Conservation (phyloP, 1,140 invertebrate species). For the Papilio polyxenes region DNA sequence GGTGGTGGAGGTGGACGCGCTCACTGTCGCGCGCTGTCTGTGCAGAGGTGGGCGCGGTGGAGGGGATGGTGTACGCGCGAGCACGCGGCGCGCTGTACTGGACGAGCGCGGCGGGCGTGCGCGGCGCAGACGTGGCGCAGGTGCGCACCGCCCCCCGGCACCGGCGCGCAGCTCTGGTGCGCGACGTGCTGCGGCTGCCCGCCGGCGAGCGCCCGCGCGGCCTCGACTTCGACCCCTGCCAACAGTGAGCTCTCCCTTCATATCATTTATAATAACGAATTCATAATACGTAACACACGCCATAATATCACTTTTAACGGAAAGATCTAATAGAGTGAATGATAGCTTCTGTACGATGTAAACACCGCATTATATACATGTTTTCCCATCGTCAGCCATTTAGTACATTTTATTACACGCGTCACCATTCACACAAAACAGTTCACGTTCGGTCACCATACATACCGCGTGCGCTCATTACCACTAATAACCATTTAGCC, state of each 20-base stretch:
- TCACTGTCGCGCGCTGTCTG: not conserved
- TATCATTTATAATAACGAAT: not conserved
- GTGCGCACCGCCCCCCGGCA: slow-evolving; percentile 78
- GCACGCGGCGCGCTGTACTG: slow-evolving; percentile 87
- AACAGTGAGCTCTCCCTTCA: slow-evolving; percentile 78
- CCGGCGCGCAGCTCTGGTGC: slow-evolving; percentile 63
- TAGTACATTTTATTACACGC: no score
- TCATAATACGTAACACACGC: no score
- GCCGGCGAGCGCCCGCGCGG: slow-evolving; percentile 89
- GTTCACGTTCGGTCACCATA: no score
- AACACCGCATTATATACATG: no score
- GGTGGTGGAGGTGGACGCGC: not conserved
- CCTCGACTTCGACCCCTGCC: slow-evolving; percentile 90
- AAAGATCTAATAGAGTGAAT: no score
- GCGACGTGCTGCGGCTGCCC: slow-evolving; percentile 85
- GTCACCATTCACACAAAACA: no score
- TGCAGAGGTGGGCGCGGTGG: slow-evolving; percentile 87
- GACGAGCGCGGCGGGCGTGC: slow-evolving; percentile 84
- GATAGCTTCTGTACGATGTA: no score
- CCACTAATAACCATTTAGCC: no score
- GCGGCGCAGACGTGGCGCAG: slow-evolving; percentile 76
- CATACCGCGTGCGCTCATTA: no score
- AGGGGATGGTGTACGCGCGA: slow-evolving; percentile 90
- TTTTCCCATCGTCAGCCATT: no score
- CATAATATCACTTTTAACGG: no score